Evolutionary conservation across 2,113 vertebrate species (phyloP), one percentile per base, ranked within the genome.

Genomic region (Zosterops lateralis): DNA sequence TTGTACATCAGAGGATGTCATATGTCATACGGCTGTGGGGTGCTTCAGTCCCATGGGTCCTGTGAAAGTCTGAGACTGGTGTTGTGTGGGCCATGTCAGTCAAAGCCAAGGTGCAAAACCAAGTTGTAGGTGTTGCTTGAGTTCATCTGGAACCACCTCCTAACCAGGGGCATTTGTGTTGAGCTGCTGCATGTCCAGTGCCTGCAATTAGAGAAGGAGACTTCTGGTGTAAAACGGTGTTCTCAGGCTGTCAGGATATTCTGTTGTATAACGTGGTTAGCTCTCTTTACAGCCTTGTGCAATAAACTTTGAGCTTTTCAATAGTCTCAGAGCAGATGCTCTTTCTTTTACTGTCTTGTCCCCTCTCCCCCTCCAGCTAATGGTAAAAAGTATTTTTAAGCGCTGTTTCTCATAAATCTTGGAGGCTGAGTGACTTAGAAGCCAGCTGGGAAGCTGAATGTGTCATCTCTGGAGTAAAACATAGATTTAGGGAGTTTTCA

Each of bases 391-490:
- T 90, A 94, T 75, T 78, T 94, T 89, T 54, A 86, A 92, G 31
- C 66, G 74, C 68, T 44, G 19, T 82, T 92, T 81, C 54, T 45
- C 31, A 26, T 76, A 79, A 79, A 71, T 67, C 54, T 66, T 48
- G 25, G 68, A 95, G 74, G 45, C 87, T 95, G 44, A 86, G 73
- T 65, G 93, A 61, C 83, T 93, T 84, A 60, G 60, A 78, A 95
- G 68, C 81, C 91, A 93, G 75, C 93, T 97, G 94, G 90, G 75
- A 87, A 74, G 29, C 73, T 68, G 90, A 87, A 66, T 96, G 82
- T 94, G 78, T 95, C 88, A 93, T 95, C 68, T 51, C 50, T 67
- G 86, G 93, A 91, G 87, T 85, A 87, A 81, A 94, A 86, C 64
- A 57, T 50, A 91, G 86, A 67, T 93, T 17, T 81, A 62, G 64